Evolutionary conservation across 35 echinoderm and acorn worm species (phyloP).

Genomic region (Lytechinus pictus): DNA sequence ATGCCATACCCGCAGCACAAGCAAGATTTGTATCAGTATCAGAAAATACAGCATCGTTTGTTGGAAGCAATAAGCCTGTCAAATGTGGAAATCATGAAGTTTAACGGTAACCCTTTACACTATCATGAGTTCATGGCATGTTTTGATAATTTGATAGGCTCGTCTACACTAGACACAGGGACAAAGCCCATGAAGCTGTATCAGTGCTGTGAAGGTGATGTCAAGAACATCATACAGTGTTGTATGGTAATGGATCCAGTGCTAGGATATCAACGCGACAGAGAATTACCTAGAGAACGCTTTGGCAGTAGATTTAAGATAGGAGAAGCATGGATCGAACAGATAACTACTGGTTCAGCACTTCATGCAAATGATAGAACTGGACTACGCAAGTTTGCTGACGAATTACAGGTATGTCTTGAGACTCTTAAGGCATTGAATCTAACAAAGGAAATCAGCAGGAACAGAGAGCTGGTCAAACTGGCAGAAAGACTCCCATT

Average conservation of each 20-base stretch:
- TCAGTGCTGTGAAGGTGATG: slow-evolving; percentile 68
- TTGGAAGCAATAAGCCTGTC: slow-evolving; percentile 62
- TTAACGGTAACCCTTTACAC: slow-evolving; percentile 62
- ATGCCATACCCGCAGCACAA: too few relatives aligned
- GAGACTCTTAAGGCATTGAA: background rate
- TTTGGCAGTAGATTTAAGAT: slow-evolving; percentile 8
- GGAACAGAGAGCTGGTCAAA: background rate
- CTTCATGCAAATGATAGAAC: background rate
- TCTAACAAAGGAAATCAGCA: background rate
- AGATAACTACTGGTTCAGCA: background rate
- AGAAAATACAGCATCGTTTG: background rate
- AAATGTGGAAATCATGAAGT: slow-evolving; percentile 56
- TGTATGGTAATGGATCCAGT: slow-evolving; percentile 55
- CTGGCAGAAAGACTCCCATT: slow-evolving; percentile 9
- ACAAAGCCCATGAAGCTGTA: slow-evolving; percentile 59
- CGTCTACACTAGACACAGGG: slow-evolving; percentile 7
- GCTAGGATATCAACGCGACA: slow-evolving; percentile 38
- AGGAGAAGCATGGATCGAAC: background rate
- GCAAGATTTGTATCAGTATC: too few relatives aligned
- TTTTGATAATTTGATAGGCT: slow-evolving; percentile 64
- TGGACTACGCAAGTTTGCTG: background rate
- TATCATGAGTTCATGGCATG: slow-evolving; percentile 57
- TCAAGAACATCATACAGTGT: slow-evolving; percentile 29
- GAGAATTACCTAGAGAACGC: slow-evolving; percentile 28
- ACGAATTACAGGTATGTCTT: background rate